Conservation (phyloP, 2,113 vertebrate genomes). For the Serilophus lunatus region DNA sequence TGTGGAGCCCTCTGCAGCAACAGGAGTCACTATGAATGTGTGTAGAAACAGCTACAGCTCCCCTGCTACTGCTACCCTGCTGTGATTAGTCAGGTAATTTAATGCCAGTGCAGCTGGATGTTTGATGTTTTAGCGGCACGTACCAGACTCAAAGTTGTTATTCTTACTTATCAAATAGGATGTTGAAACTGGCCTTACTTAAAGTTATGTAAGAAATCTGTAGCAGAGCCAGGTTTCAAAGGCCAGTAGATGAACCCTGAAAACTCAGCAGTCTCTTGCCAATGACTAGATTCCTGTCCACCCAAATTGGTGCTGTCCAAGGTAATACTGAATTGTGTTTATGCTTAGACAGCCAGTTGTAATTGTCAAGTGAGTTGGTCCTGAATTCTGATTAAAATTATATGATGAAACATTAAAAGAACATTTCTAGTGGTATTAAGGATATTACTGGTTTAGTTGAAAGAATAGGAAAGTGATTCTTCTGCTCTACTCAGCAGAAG, state of each 20-base stretch:
- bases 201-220: neutral
- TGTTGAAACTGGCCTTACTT: neutral
- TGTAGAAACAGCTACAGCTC: neutral
- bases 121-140: neutral
- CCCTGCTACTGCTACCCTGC: neutral
- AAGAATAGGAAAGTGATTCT: neutral
- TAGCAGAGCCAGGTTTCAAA: neutral
- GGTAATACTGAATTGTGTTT: neutral
- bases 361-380: neutral
- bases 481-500: neutral
- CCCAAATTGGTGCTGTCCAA: constrained; percentile 38
- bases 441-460: neutral
- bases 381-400: neutral
- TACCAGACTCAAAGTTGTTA: neutral
- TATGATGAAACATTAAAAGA: neutral
- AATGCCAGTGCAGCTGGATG: neutral
- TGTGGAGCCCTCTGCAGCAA: too few relatives aligned
- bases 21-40: neutral
- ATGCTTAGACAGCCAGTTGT: neutral
- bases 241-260: neutral
- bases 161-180: neutral
- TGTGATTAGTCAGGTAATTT: neutral
- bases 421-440: neutral
- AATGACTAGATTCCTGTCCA: neutral
- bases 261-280: neutral